Conservation (phyloP, 2,888 invertebrate genomes). For the Noctua janthe region DNA sequence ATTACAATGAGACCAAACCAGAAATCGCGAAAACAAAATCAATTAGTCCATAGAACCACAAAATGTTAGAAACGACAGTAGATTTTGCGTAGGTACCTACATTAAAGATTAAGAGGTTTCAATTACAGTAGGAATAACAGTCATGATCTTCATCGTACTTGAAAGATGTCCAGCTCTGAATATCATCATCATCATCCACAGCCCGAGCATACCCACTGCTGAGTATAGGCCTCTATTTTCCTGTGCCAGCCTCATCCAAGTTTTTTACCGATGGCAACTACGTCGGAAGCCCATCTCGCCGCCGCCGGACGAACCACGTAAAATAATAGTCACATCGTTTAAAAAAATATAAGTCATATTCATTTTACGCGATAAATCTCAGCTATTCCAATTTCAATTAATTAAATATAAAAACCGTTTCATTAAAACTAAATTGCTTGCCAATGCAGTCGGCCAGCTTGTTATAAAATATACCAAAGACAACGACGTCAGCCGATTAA, state of each 20-base stretch:
- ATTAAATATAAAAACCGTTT: slow-evolving; percentile 30
- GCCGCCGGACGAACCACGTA: too few species aligned
- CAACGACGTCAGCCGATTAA: slow-evolving; percentile 50
- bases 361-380: neutral
- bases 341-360: neutral
- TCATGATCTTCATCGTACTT: neutral
- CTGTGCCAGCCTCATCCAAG: too few species aligned
- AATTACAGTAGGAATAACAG: neutral
- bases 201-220: too few species aligned
- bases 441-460: slow-evolving; percentile 11
- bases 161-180: neutral
- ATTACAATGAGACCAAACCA: neutral
- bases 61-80: neutral
- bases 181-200: too few species aligned
- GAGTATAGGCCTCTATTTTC: too few species aligned
- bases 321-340: too few species aligned
- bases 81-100: neutral
- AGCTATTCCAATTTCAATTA: slow-evolving; percentile 28
- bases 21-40: neutral
- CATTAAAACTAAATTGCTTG: slow-evolving; percentile 28
- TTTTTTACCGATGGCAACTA: too few species aligned
- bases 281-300: too few species aligned
- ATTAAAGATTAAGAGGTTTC: too few species aligned
- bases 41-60: neutral
- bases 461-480: slow-evolving; percentile 49